Evolutionary conservation across 92 coral and sea anemone genomes (phyloP), one percentile per base, ranked within the genome.

Genomic region (Virgularia gustaviana): DNA sequence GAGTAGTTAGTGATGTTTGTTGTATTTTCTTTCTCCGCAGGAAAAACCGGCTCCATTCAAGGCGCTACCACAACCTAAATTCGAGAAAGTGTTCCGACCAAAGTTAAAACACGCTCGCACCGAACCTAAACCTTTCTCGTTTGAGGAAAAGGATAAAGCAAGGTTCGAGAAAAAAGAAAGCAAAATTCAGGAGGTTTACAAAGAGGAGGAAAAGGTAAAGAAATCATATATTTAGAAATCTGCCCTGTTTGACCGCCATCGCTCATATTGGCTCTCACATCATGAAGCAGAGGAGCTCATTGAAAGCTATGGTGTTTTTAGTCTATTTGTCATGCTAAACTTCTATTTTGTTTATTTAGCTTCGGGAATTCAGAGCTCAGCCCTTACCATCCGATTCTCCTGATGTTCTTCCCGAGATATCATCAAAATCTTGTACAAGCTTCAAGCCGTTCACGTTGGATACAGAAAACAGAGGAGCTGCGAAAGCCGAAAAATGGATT

Each of bases 61-160:
- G 61, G 97, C 97, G 13, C 66, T 84, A 35, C 91, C 97, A 58
- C 80, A 79, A n/a, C 97, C 97, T 36, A 88, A 91, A 83, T 91
- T 83, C 51, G 82, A 72, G 53, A 86, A 72, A 16, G 79, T 83
- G 16, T 91, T 91, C 77, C 83, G 87, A 66, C 97, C 97, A 43
- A 89, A 91, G 52, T 73, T 89, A 54, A 63, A 76, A 30, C 95
- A 86, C 71, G 83, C 76, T 36, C 43, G 78, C 36, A 85, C 97
- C 22, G 81, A 74, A 11, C 78, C 79, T 13, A 61, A 78, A 41
- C 91, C 97, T 33, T 91, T 91, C 75, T 91, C 97, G 36, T 91
- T 91, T 73, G 88, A 88, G 10, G 83, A 83, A 24, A 80, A 90
- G 36, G 85, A 91, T 80, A 91, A 86, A 59, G 89, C 83, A 49